Percentiles rank a stretch among this genome's conserved stretches.
These are phyloP conservation scores for Argya squamiceps DNA, from an alignment of 2,797 vertebrate species.

Conservation along the genomic window DNA sequence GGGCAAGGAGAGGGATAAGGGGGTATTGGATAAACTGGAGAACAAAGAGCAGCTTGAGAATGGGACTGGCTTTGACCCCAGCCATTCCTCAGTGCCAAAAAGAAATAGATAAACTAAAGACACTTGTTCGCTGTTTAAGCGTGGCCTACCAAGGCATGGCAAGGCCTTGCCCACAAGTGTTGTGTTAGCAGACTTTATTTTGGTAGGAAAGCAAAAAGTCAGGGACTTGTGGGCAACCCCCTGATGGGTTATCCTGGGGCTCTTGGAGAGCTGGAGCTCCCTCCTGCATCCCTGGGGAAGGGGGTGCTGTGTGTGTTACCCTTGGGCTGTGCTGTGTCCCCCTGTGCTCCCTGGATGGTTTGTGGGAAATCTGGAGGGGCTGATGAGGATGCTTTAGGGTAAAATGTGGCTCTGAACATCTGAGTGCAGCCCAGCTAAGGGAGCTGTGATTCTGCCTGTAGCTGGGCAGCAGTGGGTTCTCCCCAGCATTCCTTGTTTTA, in stretches of 20 bases:
- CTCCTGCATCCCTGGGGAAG: neutral
- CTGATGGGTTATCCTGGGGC: neutral
- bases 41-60: conserved; percentile 45
- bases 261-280: accelerated
- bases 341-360: accelerated
- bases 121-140: neutral
- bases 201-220: neutral
- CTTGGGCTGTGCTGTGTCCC: neutral
- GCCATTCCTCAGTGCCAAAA: neutral
- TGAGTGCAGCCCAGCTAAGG: neutral
- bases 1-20: neutral
- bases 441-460: accelerated
- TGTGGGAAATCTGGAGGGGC: neutral
- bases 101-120: conserved; percentile 9
- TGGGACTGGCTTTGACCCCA: neutral
- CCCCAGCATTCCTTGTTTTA: neutral
- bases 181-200: neutral
- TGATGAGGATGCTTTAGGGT: neutral
- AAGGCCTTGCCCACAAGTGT: neutral
- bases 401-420: neutral
- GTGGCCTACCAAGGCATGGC: neutral
- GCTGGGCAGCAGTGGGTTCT: neutral
- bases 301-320: neutral
- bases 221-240: neutral
- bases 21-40: conserved; percentile 20